phyloP scores from a whole-genome alignment of 2,797 vertebrate genomes.

The Argya squamiceps region DNA sequence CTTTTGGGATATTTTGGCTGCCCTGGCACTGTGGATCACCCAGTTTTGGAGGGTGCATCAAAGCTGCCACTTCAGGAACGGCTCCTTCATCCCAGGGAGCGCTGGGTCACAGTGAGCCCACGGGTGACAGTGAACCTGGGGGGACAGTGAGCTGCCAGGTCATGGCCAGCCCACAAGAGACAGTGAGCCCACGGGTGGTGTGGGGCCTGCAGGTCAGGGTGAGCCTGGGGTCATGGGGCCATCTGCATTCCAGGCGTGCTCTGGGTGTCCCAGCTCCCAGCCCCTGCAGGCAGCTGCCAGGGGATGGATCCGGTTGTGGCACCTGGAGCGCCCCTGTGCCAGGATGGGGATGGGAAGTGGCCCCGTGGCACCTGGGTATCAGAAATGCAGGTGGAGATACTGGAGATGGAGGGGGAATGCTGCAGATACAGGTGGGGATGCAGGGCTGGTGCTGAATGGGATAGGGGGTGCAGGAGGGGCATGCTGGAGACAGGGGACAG shows the following conservation, averaged over 20 bases:
- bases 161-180: not conserved
- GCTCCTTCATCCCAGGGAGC: not conserved
- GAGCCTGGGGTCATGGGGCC: not conserved
- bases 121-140: not conserved
- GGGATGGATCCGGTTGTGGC: not conserved
- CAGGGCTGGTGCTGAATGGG: not conserved
- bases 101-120: not conserved
- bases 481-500: not conserved
- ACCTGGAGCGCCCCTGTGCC: not conserved
- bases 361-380: too few species aligned
- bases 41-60: not conserved
- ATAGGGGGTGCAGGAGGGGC: too few species aligned
- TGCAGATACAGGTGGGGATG: not conserved
- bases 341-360: not conserved
- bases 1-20: not conserved
- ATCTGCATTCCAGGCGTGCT: not conserved
- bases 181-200: not conserved
- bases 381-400: not conserved
- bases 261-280: not conserved
- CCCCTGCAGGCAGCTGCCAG: not conserved
- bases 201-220: not conserved
- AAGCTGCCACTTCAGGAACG: not conserved
- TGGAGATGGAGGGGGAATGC: not conserved
- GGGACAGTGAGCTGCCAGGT: not conserved
- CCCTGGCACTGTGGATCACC: not conserved